Conservation (phyloP, 2,888 invertebrate genomes). For the Cheilosia vernalis region DNA sequence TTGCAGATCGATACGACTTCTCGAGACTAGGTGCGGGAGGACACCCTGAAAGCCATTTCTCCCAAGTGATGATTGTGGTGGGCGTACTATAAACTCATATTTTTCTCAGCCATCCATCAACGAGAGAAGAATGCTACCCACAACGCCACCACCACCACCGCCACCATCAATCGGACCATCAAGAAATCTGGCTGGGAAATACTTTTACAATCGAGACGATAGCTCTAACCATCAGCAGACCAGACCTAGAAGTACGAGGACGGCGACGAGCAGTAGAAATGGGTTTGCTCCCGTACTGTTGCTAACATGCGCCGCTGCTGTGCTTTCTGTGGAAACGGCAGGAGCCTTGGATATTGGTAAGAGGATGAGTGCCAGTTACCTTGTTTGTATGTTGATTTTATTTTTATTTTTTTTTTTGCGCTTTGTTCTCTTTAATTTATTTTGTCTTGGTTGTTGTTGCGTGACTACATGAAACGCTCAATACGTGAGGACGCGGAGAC, state of each 20-base stretch:
- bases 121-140: slow-evolving; percentile 60
- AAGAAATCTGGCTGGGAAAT: slow-evolving; percentile 58
- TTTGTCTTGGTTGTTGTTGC: slow-evolving; percentile 54
- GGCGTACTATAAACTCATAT: slow-evolving; percentile 56
- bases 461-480: slow-evolving; percentile 62
- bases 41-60: slow-evolving; percentile 3
- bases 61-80: slow-evolving; percentile 58
- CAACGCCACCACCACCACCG: slow-evolving; percentile 18
- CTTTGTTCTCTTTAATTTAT: slow-evolving; percentile 36
- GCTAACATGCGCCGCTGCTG: slow-evolving; percentile 61
- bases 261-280: slow-evolving; percentile 31
- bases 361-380: slow-evolving; percentile 56
- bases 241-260: slow-evolving; percentile 22
- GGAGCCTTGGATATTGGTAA: slow-evolving; percentile 71
- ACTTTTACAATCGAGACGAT: slow-evolving; percentile 64
- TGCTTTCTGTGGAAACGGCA: slow-evolving; percentile 48
- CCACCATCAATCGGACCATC: slow-evolving; percentile 20
- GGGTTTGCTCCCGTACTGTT: slow-evolving; percentile 60
- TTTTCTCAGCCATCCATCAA: slow-evolving; percentile 43
- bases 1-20: slow-evolving; percentile 52
- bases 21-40: slow-evolving; percentile 9
- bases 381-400: slow-evolving; percentile 52
- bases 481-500: background rate
- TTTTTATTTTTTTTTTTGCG: background rate
- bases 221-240: slow-evolving; percentile 38